phyloP scores from a whole-genome alignment of 2,797 vertebrate genomes.

The Gymnodraco acuticeps region DNA sequence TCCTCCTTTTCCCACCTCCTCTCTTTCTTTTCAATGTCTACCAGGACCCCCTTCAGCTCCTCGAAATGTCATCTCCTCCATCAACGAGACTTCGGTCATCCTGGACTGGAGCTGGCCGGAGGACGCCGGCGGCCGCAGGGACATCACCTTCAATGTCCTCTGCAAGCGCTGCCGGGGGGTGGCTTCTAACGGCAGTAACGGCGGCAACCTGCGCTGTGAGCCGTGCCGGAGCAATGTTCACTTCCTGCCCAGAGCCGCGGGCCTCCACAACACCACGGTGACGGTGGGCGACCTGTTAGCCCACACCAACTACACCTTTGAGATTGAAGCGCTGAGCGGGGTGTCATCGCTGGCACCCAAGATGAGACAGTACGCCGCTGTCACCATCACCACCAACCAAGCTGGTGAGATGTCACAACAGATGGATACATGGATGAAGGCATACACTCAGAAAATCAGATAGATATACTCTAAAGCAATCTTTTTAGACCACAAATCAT shows the following conservation, averaged over 20 bases:
- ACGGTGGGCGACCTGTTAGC: conserved; percentile 95
- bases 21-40: conserved; percentile 7
- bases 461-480: not conserved
- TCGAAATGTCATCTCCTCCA: conserved; percentile 97
- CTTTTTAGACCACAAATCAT: not conserved
- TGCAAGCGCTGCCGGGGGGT: conserved; percentile 91
- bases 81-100: conserved; percentile 98
- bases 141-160: conserved; percentile 93
- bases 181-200: conserved; percentile 58
- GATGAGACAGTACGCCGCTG: conserved; percentile 91
- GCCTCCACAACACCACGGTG: conserved; percentile 94
- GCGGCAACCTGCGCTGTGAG: conserved; percentile 83
- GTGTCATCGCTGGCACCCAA: conserved; percentile 89
- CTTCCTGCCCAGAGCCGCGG: conserved; percentile 91
- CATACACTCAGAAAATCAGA: conserved; percentile 9
- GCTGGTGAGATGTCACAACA: conserved; percentile 89
- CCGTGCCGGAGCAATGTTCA: conserved; percentile 91
- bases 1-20: conserved; percentile 10
- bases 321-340: conserved; percentile 94
- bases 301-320: conserved; percentile 98
- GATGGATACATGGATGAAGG: not conserved
- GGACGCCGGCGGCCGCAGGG: conserved; percentile 93
- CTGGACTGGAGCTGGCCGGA: conserved; percentile 98
- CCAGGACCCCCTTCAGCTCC: conserved; percentile 95
- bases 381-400: conserved; percentile 98